A percentile compares a stretch with the other conserved stretches of the same genome.
Conservation (phyloP, 2,797 vertebrate species). For the Pangasius mekongensis region DNA sequence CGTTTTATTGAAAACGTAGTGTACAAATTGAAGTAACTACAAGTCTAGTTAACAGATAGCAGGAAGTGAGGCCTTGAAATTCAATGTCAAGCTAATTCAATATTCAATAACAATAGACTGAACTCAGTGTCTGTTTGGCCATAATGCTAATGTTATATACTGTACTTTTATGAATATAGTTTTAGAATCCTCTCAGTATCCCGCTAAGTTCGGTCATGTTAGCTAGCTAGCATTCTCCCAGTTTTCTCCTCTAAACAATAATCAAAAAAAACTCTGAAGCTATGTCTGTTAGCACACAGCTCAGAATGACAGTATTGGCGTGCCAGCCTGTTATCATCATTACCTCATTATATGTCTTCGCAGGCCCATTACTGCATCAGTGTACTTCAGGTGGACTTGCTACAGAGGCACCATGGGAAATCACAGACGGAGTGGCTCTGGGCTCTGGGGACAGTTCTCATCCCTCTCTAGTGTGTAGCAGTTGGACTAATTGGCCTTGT, state of each 20-base stretch:
- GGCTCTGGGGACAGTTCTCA: constrained; percentile 29
- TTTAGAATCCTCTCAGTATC: neutral
- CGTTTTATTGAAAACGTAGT: neutral
- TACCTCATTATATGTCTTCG: constrained; percentile 45
- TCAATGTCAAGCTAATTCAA: neutral
- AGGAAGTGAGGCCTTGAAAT: neutral
- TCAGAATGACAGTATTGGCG: constrained; percentile 11
- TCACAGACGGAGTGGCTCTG: constrained; percentile 29
- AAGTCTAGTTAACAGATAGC: neutral
- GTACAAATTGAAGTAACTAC: too few species aligned
- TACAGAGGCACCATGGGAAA: constrained; percentile 45
- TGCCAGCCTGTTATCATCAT: constrained; percentile 26
- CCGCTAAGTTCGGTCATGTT: neutral
- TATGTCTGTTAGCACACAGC: neutral
- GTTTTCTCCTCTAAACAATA: neutral
- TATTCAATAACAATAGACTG: neutral
- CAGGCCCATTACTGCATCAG: constrained; percentile 43
- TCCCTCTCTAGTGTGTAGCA: constrained; percentile 43
- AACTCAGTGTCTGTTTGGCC: neutral
- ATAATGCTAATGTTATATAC: neutral
- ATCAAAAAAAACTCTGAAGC: neutral
- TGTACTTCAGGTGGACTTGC: constrained; percentile 44
- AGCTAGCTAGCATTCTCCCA: neutral
- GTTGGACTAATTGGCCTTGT: constrained; percentile 57
- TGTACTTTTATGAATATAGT: too few species aligned